Evolutionary conservation across 1,140 invertebrate genomes (phyloP), one percentile per base, ranked within the genome.

Genomic region (Nasonia longicornis): DNA sequence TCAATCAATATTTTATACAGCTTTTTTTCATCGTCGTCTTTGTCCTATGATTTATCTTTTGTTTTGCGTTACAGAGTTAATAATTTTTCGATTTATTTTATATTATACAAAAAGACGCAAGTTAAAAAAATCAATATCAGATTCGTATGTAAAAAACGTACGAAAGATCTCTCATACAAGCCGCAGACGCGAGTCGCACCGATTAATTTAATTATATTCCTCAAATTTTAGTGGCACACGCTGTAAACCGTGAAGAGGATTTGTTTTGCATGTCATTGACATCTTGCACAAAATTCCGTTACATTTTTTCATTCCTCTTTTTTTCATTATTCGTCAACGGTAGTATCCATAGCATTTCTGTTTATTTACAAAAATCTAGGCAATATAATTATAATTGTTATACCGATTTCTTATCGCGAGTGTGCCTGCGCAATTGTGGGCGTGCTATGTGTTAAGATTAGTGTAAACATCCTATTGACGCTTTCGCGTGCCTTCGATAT

Each of bases 311-410:
- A 26, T 26, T 7, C 29, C 29, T 3, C 74, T 38, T 67, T 20
- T 71, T 4, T 66, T 16, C 3, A 66, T 77, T 45, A 12, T 35
- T 84, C 63, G 84, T 87, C 86, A 89, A 83, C 87, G 86, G 86
- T 89, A 89, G 88, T 88, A 87, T 87, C 77, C 85, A 86, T 73
- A 78, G 20, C 35, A 67, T 77, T 38, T 22, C 29, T 78, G 83
- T 87, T 88, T 89, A 90, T 90, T 89, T 90, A 90, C 88, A 90
- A 89, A 90, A 89, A 88, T 90, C 87, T 89, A 90, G 88, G 88
- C 89, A 89, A 86, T 89, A 82, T 87, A 82, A 85, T 74, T 81
- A 69, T 48, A 72, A 73, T 73, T 74, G 45, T 77, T 77, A 72
- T 81, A 81, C 35, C 45, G 11, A 77, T 72, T 71, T 48, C 20